Evolutionary conservation across 1,140 invertebrate genomes (phyloP), one percentile per base, ranked within the genome.

Genomic region (Saccostrea echinata): DNA sequence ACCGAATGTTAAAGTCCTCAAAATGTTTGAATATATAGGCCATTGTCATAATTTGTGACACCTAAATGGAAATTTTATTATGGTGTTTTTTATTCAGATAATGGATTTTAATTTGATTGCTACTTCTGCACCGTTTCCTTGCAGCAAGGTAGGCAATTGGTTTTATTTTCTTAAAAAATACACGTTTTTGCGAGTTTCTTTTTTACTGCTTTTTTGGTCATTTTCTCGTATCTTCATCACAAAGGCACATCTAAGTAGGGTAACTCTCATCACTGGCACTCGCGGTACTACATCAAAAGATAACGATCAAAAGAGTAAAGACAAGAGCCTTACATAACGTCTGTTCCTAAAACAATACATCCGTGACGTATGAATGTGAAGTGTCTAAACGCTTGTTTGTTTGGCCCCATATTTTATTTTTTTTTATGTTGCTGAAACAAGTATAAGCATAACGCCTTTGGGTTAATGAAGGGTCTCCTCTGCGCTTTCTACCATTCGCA

Each of bases 1-100:
- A 27, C 27, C 8, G 11, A 30, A 76, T 16, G 24, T 33, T 27
- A 76, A 76, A 16, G 24, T 71, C 30, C 9, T 30, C 30, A 12
- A 71, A 71, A 71, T 27, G 55, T 61, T 43, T 43, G 43, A 43
- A 43, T 43, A 8, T 43, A 2, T 43, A 43, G 43, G 43, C 6
- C 0, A 4, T 43, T 43, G 43, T 43, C 43, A 43, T 43, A 43
- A 4, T 43, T 76, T 12, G 30, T 33, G 9, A 13, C 24, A 33
- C 27, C 30, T 30, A 4, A 12, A 76, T 76, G 68, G 68, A 24
- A 33, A 8, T 43, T 30, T 30, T 76, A 76, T 76, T 76, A 76
- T 76, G 68, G 30, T 76, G 68, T 76, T 76, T 76, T 12, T 33
- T 11, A 76, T 76, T 76, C 68, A 76, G 30, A 76, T 16, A 16